A percentile compares a stretch with the other conserved stretches of the same genome.
Conservation (phyloP, 2,888 invertebrate genomes). For the Diaperis boleti region DNA sequence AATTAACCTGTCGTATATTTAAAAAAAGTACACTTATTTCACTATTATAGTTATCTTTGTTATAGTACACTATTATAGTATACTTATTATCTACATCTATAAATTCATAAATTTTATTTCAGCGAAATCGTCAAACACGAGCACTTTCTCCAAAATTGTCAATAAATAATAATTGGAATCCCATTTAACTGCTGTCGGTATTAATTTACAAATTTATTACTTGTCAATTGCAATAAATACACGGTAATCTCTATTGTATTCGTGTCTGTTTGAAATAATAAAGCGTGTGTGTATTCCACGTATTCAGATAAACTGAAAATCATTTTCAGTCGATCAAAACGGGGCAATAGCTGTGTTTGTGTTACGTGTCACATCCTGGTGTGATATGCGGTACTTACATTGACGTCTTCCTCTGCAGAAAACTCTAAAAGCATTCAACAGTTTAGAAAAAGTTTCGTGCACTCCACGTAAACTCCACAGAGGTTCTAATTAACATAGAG, state of each 20-base stretch:
- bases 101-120: too few relatives aligned
- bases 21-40: too few relatives aligned
- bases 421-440: conserved; percentile 32
- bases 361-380: not conserved
- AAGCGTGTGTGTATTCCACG: not conserved
- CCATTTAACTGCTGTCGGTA: not conserved
- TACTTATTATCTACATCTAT: too few relatives aligned
- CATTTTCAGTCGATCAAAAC: not conserved
- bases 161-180: conserved; percentile 18
- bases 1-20: too few relatives aligned
- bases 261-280: not conserved
- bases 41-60: too few relatives aligned
- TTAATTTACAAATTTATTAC: conserved; percentile 13
- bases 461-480: conserved; percentile 30
- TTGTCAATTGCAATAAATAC: not conserved
- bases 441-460: conserved; percentile 33
- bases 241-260: not conserved
- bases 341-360: not conserved
- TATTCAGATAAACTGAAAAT: not conserved
- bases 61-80: too few relatives aligned
- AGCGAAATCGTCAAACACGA: too few relatives aligned
- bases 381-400: conserved; percentile 25
- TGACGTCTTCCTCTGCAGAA: conserved; percentile 8
- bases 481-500: conserved; percentile 26
- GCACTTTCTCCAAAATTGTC: not conserved